Percentiles rank a stretch among this genome's conserved stretches.
Conservation (phyloP, 1,140 invertebrate genomes). For the Drosophila teissieri region DNA sequence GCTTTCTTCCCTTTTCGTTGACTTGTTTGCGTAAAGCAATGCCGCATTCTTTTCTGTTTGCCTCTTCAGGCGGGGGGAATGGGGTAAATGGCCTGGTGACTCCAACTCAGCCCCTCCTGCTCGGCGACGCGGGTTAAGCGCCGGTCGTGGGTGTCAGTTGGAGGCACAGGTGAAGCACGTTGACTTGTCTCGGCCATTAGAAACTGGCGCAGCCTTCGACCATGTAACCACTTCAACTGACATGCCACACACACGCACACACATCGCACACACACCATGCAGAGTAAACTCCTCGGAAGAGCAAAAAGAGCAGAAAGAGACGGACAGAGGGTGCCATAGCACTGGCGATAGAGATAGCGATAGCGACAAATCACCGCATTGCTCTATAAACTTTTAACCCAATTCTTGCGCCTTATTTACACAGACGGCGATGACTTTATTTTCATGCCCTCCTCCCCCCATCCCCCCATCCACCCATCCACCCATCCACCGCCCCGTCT, state of each 20-base stretch:
- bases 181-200: conserved; percentile 67
- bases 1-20: conserved; percentile 10
- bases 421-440: conserved; percentile 70
- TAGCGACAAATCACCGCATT: conserved; percentile 73
- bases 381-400: conserved; percentile 81
- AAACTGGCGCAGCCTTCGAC: conserved; percentile 77
- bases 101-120: not conserved
- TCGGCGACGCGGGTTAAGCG: not conserved
- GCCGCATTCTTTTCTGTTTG: conserved; percentile 31
- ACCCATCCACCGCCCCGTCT: not conserved
- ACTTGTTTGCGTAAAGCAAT: conserved; percentile 7
- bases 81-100: conserved; percentile 13
- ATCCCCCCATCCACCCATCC: no score
- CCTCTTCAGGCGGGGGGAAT: not conserved
- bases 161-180: conserved; percentile 40
- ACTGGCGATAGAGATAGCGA: conserved; percentile 10
- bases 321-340: not conserved
- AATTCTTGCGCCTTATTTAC: conserved; percentile 79
- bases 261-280: conserved; percentile 19
- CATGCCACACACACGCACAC: conserved; percentile 48
- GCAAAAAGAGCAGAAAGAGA: not conserved
- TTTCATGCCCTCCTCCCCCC: conserved; percentile 24
- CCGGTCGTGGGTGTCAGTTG: conserved; percentile 32
- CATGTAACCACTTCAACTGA: conserved; percentile 78
- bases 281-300: conserved; percentile 1